A percentile compares a stretch with the other conserved stretches of the same genome.
These are phyloP conservation scores for Prionailurus viverrinus DNA, from an alignment of 2,113 vertebrate genomes.

Conservation along the genomic window DNA sequence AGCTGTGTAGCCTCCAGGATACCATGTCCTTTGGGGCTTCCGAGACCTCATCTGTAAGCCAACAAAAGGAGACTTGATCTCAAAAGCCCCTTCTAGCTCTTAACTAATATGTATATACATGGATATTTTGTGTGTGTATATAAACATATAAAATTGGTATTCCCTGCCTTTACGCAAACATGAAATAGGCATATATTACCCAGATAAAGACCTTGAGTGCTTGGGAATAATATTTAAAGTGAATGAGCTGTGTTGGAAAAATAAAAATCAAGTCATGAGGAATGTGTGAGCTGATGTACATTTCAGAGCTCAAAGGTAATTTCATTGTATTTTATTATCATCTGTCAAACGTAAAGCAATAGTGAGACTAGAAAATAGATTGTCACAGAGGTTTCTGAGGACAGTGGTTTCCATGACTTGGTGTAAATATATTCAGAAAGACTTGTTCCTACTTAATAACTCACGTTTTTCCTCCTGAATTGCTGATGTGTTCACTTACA, in stretches of 20 bases:
- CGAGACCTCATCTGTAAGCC: background rate
- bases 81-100: background rate
- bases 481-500: constrained; percentile 73
- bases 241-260: constrained; percentile 62
- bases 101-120: background rate
- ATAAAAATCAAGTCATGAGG: constrained; percentile 39
- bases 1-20: background rate
- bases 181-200: background rate
- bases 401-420: constrained; percentile 71
- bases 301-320: constrained; percentile 83
- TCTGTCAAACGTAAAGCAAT: constrained; percentile 78
- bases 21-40: background rate
- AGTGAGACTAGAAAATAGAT: constrained; percentile 69
- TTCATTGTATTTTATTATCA: constrained; percentile 78
- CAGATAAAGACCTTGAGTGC: constrained; percentile 14
- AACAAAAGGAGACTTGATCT: background rate
- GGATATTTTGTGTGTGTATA: background rate
- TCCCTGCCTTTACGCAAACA: background rate
- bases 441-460: constrained; percentile 77
- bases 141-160: background rate
- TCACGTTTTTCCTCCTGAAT: constrained; percentile 73
- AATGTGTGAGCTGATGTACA: constrained; percentile 65
- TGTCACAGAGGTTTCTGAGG: constrained; percentile 75
- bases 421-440: constrained; percentile 82
- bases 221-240: background rate